Evolutionary conservation across 2,113 vertebrate genomes (phyloP).

Genomic region (Catharus bicknelli): DNA sequence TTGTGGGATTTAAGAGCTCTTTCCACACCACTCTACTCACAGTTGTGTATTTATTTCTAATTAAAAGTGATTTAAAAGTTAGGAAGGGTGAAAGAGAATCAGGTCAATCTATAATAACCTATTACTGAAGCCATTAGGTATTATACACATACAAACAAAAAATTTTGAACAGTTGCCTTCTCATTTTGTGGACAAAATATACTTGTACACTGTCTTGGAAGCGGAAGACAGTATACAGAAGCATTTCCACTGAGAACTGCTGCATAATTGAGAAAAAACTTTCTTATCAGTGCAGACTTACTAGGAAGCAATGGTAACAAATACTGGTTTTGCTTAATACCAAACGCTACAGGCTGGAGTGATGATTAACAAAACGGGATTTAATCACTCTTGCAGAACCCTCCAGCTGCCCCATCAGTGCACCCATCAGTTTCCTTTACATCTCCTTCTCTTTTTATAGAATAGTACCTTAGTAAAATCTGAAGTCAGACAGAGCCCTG

Average conservation of each 20-base stretch:
- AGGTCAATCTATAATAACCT: not conserved
- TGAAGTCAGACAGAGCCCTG: conserved; percentile 14
- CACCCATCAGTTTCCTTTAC: not conserved
- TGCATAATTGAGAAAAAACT: not conserved
- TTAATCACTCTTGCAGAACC: not conserved
- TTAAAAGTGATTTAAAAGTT: not conserved
- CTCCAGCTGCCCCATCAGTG: not conserved
- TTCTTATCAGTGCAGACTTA: not conserved
- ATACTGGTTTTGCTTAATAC: not conserved
- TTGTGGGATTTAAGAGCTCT: not conserved
- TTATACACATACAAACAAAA: not conserved
- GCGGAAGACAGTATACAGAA: not conserved
- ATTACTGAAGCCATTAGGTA: not conserved
- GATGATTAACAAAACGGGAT: not conserved
- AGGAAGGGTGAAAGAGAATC: not conserved
- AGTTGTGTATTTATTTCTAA: not conserved
- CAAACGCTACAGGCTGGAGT: not conserved
- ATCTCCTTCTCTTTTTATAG: not conserved
- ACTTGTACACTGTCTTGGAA: not conserved
- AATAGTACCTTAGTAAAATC: not conserved
- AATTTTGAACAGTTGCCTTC: not conserved
- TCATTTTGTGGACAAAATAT: not conserved
- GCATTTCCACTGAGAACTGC: not conserved
- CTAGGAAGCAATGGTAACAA: not conserved
- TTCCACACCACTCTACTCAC: not conserved